These are phyloP conservation scores for Ochropacha duplaris DNA, from an alignment of 2,888 invertebrate genomes.

Conservation along the genomic window DNA sequence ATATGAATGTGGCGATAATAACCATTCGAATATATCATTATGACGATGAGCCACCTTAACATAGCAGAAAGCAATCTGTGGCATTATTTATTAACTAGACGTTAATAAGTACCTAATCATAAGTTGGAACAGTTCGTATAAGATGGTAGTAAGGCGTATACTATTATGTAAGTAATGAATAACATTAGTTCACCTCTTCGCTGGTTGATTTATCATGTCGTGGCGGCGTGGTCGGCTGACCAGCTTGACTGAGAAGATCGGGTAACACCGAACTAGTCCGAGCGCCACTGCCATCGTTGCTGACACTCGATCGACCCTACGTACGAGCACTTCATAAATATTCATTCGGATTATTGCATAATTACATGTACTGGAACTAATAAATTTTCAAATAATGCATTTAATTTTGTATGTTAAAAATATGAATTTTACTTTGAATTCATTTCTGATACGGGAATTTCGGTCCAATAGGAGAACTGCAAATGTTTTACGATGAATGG, in stretches of 20 bases:
- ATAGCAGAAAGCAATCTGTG: constrained; percentile 23
- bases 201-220: constrained; percentile 96
- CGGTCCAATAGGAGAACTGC: too few relatives aligned
- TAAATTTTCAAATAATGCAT: too few relatives aligned
- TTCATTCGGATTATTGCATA: not conserved
- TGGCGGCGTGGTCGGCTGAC: constrained; percentile 92
- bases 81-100: constrained; percentile 12
- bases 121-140: not conserved
- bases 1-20: not conserved
- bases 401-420: too few relatives aligned
- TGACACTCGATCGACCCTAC: constrained; percentile 75
- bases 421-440: too few relatives aligned
- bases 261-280: constrained; percentile 97
- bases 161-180: not conserved
- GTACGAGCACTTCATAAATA: constrained; percentile 24
- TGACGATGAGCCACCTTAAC: constrained; percentile 19
- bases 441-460: too few relatives aligned
- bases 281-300: constrained; percentile 85
- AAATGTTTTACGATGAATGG: too few relatives aligned
- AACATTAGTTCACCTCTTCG: constrained; percentile 91
- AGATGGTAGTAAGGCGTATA: not conserved
- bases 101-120: too few relatives aligned
- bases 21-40: constrained; percentile 4
- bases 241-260: constrained; percentile 95
- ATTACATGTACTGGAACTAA: not conserved